Evolutionary conservation across 2,888 invertebrate species (phyloP), one percentile per base, ranked within the genome.

Genomic region (Hoplodrina ambigua): DNA sequence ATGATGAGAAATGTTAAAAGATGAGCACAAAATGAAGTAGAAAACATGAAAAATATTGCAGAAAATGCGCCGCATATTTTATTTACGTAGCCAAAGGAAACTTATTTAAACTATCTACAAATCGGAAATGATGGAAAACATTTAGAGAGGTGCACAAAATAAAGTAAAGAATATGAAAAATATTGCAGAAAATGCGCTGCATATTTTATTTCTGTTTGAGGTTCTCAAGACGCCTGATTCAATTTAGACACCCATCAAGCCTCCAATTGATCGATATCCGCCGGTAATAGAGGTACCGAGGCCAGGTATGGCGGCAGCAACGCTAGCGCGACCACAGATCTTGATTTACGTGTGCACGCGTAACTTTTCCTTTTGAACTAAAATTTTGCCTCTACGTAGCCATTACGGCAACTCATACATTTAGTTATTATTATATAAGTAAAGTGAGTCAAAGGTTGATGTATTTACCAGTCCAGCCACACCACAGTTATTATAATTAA

Each of bases 401-500:
- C 33, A 64, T 75, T 76, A 46, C 70, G 50, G 46, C 69, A 69
- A 44, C 25, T 54, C 50, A 63, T 60, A 55, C 55, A 60, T 69
- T 70, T 57, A 49, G 58, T 71, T 2, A 55, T 37, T 65, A 72
- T 82, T 75, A 78, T 68, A 46, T 69, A 81, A 82, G 50, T 53
- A 15, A 70, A 62, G 72, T 73, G 66, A 62, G 68, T 71, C 76
- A 76, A 71, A 77, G 67, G 65, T 72, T 30, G n/a, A 53, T 20
- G 52, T 60, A 52, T 37, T 60, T 67, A 68, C 56, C 17, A 15
- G 37, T 50, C 68, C 54, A 50, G 52, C 58, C 30, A 53, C 33
- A 25, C 25, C 25, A 20, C 49, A 61, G 30, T 57, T 49, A 49
- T 41, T 49, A 46, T 52, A 65, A 53, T 54, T 41, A 73, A 33